Percentiles rank a stretch among this genome's conserved stretches.
Conservation (phyloP, 2,888 invertebrate species). For the Saturnia japonica region DNA sequence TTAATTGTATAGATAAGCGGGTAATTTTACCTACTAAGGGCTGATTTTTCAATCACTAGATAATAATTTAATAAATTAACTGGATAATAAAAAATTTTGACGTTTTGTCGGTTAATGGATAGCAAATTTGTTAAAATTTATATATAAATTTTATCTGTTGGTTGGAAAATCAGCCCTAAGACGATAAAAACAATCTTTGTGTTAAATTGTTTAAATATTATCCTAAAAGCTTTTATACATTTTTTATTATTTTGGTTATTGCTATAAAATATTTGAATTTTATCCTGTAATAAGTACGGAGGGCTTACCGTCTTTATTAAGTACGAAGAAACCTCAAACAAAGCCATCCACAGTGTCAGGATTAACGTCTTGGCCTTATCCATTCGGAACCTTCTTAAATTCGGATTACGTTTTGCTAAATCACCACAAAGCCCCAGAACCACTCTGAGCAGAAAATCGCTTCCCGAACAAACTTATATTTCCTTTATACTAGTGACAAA, state of each 20-base stretch:
- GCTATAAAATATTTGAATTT: not conserved
- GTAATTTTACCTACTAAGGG: too few species aligned
- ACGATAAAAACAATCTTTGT: too few species aligned
- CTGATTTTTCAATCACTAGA: too few species aligned
- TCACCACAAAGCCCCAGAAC: slow-evolving; percentile 36
- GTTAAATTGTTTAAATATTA: not conserved
- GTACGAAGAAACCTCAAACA: slow-evolving; percentile 10
- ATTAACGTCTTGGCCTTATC: slow-evolving; percentile 21
- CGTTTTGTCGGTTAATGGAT: too few species aligned
- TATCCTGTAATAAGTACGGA: not conserved
- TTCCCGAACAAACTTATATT: slow-evolving; percentile 35
- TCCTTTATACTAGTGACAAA: slow-evolving; percentile 35
- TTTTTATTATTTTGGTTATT: not conserved
- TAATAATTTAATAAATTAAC: too few species aligned
- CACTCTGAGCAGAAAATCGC: slow-evolving; percentile 40
- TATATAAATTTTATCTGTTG: too few species aligned
- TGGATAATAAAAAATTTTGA: too few species aligned
- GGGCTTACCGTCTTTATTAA: not conserved
- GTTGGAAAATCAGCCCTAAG: too few species aligned
- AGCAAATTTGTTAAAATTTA: too few species aligned
- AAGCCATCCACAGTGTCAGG: slow-evolving; percentile 27
- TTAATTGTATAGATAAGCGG: too few species aligned
- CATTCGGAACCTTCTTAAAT: slow-evolving; percentile 21
- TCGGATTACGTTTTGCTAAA: slow-evolving; percentile 42
- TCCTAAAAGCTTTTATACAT: not conserved